Evolutionary conservation across 2,113 vertebrate species (phyloP), one percentile per base, ranked within the genome.

Genomic region (Cyanoderma ruficeps): DNA sequence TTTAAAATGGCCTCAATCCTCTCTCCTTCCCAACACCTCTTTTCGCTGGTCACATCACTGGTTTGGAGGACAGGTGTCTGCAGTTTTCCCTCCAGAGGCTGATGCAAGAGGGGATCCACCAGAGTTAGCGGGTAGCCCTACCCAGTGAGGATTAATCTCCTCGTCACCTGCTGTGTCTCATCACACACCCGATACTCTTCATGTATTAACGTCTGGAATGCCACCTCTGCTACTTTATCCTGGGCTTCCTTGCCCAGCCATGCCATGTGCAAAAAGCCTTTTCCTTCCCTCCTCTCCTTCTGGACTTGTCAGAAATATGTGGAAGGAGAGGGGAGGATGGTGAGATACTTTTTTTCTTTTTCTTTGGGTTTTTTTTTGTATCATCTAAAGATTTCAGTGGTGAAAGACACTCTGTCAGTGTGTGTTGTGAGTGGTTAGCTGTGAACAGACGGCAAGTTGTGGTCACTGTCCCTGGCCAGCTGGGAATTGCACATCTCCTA

Each of bases 201-300:
- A 0, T 46, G 22, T 17, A 23, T 64, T 31, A 75, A 83, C 0
- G 13, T 16, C 60, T 86, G 47, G 75, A 90, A 96, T 93, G 78
- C 64, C 84, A 74, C 69, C 69, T 84, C 90, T 93, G 89, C 83
- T 85, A 80, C 90, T 93, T 68, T 82, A 90, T 86, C 83, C 69
- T 37, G 55, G 52, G n/a, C 56, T 97, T 94, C 87, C 81, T 87
- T 60, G 52, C 79, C 71, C 78, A 53, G 74, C 59, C 91, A 77
- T 69, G 57, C 60, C 89, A 83, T 74, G 23, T 22, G 6, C 35
- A 82, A 52, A 86, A 86, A 92, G 30, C 33, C 46, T 78, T 92
- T 93, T 96, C 75, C 82, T 94, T 76, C 64, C 50, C 71, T 37
- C 30, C 64, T 80, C 52, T 81, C 28, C 47, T 83, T 81, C 86